phyloP scores from a whole-genome alignment of 2,113 vertebrate genomes.

The Rhea americana region DNA sequence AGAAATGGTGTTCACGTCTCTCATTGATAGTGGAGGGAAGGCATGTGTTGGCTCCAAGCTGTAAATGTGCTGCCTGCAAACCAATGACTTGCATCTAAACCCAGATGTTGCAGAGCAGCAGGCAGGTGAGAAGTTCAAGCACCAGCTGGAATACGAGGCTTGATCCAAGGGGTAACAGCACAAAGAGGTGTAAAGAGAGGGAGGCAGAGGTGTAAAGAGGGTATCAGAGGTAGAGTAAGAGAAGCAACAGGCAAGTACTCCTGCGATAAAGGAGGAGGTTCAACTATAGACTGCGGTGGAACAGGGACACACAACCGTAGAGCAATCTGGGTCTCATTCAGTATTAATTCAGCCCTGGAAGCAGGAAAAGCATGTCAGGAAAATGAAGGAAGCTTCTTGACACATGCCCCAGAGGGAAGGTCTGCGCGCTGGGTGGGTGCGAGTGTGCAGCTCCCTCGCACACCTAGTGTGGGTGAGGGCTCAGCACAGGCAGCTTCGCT shows the following conservation, averaged over 20 bases:
- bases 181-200: not conserved
- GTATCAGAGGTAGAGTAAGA: not conserved
- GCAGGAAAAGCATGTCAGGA: constrained; percentile 31
- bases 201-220: not conserved
- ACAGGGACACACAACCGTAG: not conserved
- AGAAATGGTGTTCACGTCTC: not conserved
- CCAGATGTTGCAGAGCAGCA: not conserved
- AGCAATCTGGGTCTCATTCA: not conserved
- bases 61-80: not conserved
- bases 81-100: not conserved
- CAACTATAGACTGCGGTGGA: not conserved
- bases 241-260: not conserved
- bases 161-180: not conserved
- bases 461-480: not conserved
- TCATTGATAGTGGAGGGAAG: not conserved
- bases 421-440: fast-evolving
- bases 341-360: not conserved
- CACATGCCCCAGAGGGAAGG: not conserved
- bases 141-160: not conserved
- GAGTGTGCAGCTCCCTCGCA: no score
- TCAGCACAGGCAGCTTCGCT: not conserved
- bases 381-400: constrained; percentile 22
- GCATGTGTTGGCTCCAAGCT: no score
- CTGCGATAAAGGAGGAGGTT: not conserved
- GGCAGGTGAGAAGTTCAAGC: not conserved